Conservation (phyloP, 2,888 invertebrate species). For the Caenorhabditis sp. region DNA sequence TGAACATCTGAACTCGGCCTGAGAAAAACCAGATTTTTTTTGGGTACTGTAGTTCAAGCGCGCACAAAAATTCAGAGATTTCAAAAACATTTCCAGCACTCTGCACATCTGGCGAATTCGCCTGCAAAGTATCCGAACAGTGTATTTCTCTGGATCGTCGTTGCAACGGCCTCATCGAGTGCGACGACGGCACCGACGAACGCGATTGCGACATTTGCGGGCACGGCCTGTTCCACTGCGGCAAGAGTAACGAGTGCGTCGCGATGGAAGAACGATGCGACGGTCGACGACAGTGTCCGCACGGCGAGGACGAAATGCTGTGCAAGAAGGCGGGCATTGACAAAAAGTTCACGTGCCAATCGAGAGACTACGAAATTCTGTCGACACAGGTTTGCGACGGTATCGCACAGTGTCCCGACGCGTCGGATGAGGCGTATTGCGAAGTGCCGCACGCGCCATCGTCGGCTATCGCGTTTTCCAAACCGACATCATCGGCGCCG, state of each 20-base stretch:
- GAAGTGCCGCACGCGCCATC: conserved; percentile 28
- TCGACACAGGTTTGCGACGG: conserved; percentile 66
- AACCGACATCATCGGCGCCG: conserved; percentile 8
- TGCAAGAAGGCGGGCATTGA: conserved; percentile 57
- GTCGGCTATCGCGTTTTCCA: conserved; percentile 4
- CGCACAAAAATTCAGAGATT: too few species aligned
- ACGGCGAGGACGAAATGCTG: conserved; percentile 69
- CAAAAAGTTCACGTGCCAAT: conserved; percentile 58
- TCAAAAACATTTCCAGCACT: conserved; percentile 63
- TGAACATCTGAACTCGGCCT: too few species aligned
- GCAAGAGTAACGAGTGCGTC: conserved; percentile 66
- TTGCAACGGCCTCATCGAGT: conserved; percentile 69
- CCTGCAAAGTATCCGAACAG: conserved; percentile 69
- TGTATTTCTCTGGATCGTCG: conserved; percentile 65
- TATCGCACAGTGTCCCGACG: conserved; percentile 63
- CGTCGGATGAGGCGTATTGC: conserved; percentile 67
- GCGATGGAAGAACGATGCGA: conserved; percentile 65
- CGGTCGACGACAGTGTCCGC: conserved; percentile 65
- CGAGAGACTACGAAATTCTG: conserved; percentile 54
- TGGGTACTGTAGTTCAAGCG: too few species aligned
- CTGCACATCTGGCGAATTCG: conserved; percentile 67
- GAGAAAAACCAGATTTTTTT: too few species aligned
- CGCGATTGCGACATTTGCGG: conserved; percentile 67
- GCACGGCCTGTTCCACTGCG: conserved; percentile 64
- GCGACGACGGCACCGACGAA: conserved; percentile 70